A percentile compares a stretch with the other conserved stretches of the same genome.
These are phyloP conservation scores for Allolobophora icterica DNA, from an alignment of 2,888 invertebrate genomes.

Conservation along the genomic window DNA sequence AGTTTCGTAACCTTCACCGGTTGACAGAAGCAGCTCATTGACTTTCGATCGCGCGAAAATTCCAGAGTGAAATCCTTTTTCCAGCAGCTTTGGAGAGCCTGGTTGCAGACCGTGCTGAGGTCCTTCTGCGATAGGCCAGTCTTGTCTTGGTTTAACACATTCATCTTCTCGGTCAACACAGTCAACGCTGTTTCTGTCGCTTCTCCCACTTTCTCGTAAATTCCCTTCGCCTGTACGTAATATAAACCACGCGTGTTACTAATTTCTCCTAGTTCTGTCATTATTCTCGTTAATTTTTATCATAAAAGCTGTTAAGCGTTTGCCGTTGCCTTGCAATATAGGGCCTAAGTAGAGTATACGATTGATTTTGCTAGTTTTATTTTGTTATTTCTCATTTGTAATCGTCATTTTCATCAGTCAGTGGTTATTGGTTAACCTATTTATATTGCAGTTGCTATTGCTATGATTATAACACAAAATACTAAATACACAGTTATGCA, in stretches of 20 bases:
- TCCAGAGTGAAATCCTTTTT: slow-evolving; percentile 99
- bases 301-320: background rate
- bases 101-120: slow-evolving; percentile 80
- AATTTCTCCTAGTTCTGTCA: background rate
- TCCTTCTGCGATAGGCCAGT: slow-evolving; percentile 89
- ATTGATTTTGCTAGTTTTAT: background rate
- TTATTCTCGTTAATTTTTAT: background rate
- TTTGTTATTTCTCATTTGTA: background rate
- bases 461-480: too few species aligned
- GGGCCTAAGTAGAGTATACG: background rate
- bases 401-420: background rate
- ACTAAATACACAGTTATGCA: too few species aligned
- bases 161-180: slow-evolving; percentile 96
- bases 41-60: slow-evolving; percentile 99
- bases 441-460: too few species aligned
- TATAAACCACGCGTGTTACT: background rate
- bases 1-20: slow-evolving; percentile 79
- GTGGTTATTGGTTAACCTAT: background rate
- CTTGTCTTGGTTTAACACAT: slow-evolving; percentile 89
- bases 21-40: slow-evolving; percentile 95
- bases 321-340: background rate
- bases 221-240: slow-evolving; percentile 78
- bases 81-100: slow-evolving; percentile 87
- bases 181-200: slow-evolving; percentile 98
- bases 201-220: slow-evolving; percentile 99